These are phyloP conservation scores for Alauda arvensis DNA, from an alignment of 2,797 vertebrate species.

Conservation along the genomic window DNA sequence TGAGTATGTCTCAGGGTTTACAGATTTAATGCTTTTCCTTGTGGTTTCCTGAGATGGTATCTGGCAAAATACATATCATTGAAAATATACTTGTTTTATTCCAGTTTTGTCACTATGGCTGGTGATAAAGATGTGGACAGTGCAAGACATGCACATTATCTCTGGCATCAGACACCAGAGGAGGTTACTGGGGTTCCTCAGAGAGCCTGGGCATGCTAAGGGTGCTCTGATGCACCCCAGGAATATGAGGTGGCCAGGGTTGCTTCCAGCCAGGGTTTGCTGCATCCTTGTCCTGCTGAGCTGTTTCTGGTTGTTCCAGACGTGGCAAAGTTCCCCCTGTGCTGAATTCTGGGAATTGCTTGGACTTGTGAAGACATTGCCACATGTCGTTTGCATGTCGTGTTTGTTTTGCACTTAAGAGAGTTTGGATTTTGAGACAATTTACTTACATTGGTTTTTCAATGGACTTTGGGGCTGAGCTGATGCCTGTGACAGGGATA, in stretches of 20 bases:
- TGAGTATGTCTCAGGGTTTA: neutral
- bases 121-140: neutral
- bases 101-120: neutral
- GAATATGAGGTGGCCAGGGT: too few relatives aligned
- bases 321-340: neutral
- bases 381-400: accelerated
- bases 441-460: neutral
- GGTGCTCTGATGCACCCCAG: neutral
- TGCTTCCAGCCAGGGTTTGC: neutral
- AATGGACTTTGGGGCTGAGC: neutral
- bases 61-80: neutral
- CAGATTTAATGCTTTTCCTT: neutral
- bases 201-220: accelerated
- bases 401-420: neutral
- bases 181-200: neutral
- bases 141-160: accelerated
- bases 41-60: neutral
- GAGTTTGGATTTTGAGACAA: neutral
- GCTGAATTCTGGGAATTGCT: neutral
- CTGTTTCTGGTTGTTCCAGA: neutral
- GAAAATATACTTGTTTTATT: neutral
- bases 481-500: accelerated
- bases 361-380: neutral
- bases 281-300: neutral
- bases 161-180: neutral